Percentiles rank a stretch among this genome's conserved stretches.
Evolutionary conservation across 2,888 invertebrate genomes (phyloP).

Genomic region (Rhodophaea formosa): DNA sequence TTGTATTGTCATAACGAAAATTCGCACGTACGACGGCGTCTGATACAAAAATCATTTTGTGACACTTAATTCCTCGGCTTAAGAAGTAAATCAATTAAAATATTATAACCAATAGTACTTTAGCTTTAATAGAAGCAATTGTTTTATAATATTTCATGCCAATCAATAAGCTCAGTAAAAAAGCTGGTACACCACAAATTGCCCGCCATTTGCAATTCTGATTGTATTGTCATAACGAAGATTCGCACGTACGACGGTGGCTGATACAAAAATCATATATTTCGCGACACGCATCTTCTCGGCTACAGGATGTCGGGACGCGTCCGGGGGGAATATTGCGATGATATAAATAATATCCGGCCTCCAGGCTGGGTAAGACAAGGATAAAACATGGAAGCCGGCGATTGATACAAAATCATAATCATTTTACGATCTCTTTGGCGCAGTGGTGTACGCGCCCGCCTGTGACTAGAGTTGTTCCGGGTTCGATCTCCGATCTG

Average conservation of each 20-base stretch:
- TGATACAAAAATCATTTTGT: neutral
- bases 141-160: too few relatives aligned
- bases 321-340: constrained; percentile 22
- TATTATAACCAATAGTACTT: too few relatives aligned
- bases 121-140: too few relatives aligned
- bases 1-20: constrained; percentile 11
- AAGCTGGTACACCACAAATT: too few relatives aligned
- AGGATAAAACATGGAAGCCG: neutral
- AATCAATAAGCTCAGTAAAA: too few relatives aligned
- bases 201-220: constrained; percentile 6
- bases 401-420: neutral
- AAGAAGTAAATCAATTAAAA: too few relatives aligned
- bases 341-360: constrained; percentile 35
- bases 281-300: neutral
- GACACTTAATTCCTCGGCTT: neutral
- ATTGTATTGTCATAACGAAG: constrained; percentile 12
- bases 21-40: neutral
- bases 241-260: neutral
- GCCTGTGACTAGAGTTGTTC: too few relatives aligned
- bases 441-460: too few relatives aligned
- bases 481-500: too few relatives aligned
- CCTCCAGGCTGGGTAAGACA: constrained; percentile 19
- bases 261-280: neutral
- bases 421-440: too few relatives aligned
- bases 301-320: neutral